Base-by-base conservation (phyloP, 2,888 invertebrate species). In the Lomographa bimaculata region DNA sequence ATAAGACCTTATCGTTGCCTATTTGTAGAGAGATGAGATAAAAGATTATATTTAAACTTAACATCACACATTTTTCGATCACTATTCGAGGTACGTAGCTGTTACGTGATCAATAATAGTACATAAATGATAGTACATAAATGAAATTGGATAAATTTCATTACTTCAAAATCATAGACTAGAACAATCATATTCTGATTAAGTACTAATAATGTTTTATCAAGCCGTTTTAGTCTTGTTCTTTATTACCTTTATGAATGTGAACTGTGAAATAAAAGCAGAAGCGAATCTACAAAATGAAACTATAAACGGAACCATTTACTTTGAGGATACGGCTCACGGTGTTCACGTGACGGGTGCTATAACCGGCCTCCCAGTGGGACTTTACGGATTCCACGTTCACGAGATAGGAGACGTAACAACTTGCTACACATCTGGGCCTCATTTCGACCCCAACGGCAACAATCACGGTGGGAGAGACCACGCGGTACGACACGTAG, bases 361-460 rank as follows among this genome's bases (percentile, higher is more conserved):
- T 3, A 71, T 93, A 21, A 60, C 56, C 0, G 92, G 92, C 1
- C 77, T 93, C 7, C 64, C 64, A 0, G 75, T 77, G 3, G 91
- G 92, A 4, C 71, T 76, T 2, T 85, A 93, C 50, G 93, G 93
- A n/a, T 92, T 93, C 64, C 93, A 93, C 49, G 75, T 93, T 5
- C 93, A 93, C 60, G 90, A 91, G 54, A 79, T 91, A 17, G 92
- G 91, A 3, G 90, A 91, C 58, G 78, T 76, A 0, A 79, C 71
- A 18, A 86, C 87, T 1, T 93, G 93, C 57, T 57, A 66, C 10
- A 83, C 91, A 0, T 80, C 94, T 0, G 93, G 92, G 2, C 80
- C 86, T 0, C 94, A 95, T 58, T 95, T 92, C 73, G 93, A 95
- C 67, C 94, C 94, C 0, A 81, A 89, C 7, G 84, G 77, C 79